Evolutionary conservation across 2,797 vertebrate species (phyloP).

Genomic region (Mus spretus): DNA sequence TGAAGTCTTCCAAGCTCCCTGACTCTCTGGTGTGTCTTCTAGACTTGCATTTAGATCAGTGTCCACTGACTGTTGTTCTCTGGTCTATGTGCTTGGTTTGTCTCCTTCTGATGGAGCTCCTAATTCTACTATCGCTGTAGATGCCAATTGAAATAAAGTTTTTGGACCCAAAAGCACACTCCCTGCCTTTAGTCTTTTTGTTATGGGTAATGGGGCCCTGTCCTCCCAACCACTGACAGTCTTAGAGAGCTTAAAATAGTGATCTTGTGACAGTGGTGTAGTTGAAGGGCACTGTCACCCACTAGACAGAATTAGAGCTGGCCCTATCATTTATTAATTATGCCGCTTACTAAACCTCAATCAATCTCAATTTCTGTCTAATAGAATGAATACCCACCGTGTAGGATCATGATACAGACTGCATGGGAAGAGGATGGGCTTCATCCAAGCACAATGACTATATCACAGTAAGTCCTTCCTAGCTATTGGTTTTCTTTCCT

Average conservation of each 20-base stretch:
- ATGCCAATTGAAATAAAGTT: slow-evolving; percentile 2
- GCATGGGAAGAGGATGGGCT: not conserved
- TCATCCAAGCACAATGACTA: not conserved
- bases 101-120: not conserved
- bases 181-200: not conserved
- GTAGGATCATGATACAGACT: not conserved
- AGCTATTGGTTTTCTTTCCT: slow-evolving; percentile 3
- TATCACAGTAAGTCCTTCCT: not conserved
- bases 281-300: not conserved
- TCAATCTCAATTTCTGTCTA: slow-evolving; percentile 35
- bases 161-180: not conserved
- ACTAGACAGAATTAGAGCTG: slow-evolving; percentile 29
- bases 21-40: not conserved
- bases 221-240: not conserved
- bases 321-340: slow-evolving; percentile 15
- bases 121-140: not conserved
- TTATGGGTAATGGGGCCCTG: not conserved
- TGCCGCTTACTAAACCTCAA: slow-evolving; percentile 23
- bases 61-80: slow-evolving; percentile 8
- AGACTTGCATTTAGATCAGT: not conserved
- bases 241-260: slow-evolving; percentile 31
- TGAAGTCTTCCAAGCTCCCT: not conserved
- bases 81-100: not conserved
- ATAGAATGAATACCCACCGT: not conserved
- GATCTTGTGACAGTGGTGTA: not conserved